Evolutionary conservation across 2,797 vertebrate species (phyloP), one percentile per base, ranked within the genome.

Genomic region (Enoplosus armatus): DNA sequence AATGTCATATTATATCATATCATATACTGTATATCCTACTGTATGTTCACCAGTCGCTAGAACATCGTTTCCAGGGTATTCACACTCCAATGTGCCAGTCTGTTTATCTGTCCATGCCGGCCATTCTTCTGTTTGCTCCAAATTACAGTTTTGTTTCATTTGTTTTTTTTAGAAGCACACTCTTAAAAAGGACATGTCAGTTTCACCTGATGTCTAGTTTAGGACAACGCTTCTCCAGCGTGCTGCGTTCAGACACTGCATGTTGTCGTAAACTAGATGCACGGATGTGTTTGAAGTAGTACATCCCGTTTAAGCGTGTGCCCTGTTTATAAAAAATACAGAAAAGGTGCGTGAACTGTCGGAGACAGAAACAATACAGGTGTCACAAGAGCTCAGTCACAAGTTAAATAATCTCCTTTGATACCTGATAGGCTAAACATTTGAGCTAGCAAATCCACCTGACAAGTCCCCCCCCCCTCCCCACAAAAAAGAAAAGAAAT

Each of bases 1-100:
- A 94, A 93, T 91, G 90, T 94, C 86, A 92, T 91, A 90, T 86
- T 90, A 86, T 89, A 89, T 86, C 84, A 88, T 91, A 91, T 90
- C 87, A 91, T 91, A 91, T 91, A 91, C 79, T 89, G 79, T 87
- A 79, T 92, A 89, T 79, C 84, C 85, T 89, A 87, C 75, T 82
- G 77, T 81, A 88, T 77, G 55, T 78, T 89, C 85, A 90, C 83
- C 90, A 88, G 86, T 89, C 88, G 89, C 84, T 85, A 92, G 76
- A 89, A 91, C 82, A 85, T 85, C 14, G 77, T 93, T 59, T 79
- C 84, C 90, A 92, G 88, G 93, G 64, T 89, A 77, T 84, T 87
- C 90, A 88, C 86, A 84, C 85, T 90, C 82, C 66, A 75, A 63
- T 77, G 67, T 81, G 62, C 80, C 82, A 78, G 83, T 86, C 65